Evolutionary conservation across 2,888 invertebrate species (phyloP), one percentile per base, ranked within the genome.

Genomic region (Aspidiotus rigidus): DNA sequence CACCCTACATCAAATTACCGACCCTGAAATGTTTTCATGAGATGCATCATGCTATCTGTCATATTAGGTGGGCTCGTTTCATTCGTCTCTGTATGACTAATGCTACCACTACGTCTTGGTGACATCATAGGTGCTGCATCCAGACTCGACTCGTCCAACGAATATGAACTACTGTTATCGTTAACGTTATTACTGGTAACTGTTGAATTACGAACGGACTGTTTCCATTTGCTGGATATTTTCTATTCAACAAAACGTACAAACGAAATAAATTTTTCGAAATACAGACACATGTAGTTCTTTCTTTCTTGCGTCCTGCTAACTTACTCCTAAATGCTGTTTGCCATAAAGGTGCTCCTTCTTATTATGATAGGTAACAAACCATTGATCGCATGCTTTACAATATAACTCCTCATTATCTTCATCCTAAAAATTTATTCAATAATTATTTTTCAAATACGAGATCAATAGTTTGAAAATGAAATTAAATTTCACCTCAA

Each of bases 291-390:
- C 28, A 28, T 5, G 5, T 28, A 28, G 5, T 5, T 28, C 5
- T 28, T 28, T 28, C 28, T 3, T 28, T 3, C 28, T 5, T 5
- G 28, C 1, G 5, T 28, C 28, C 28, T 28, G 28, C 1, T 28
- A 3, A 28, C 39, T 44, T 79, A 79, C 69, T 77, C 76, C 69
- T 75, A 82, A 77, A 75, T 84, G 84, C 72, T 81, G 81, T 71
- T 80, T 77, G 8, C 83, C 83, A 75, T 81, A 81, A 73, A 83
- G 77, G 76, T 84, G 84, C 73, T 83, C 83, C 69, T 80, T 78
- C 75, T 83, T 83, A 75, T 84, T 83, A 74, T 83, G 83, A 54
- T 81, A 75, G 72, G 81, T 82, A 71, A 81, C 82, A 74, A 84
- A 84, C 78, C 82, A 82, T 74, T 82, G 81, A 74, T 83, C 81